These are phyloP conservation scores for Drosophila orosa DNA, from an alignment of 1,140 invertebrate genomes.

Conservation along the genomic window DNA sequence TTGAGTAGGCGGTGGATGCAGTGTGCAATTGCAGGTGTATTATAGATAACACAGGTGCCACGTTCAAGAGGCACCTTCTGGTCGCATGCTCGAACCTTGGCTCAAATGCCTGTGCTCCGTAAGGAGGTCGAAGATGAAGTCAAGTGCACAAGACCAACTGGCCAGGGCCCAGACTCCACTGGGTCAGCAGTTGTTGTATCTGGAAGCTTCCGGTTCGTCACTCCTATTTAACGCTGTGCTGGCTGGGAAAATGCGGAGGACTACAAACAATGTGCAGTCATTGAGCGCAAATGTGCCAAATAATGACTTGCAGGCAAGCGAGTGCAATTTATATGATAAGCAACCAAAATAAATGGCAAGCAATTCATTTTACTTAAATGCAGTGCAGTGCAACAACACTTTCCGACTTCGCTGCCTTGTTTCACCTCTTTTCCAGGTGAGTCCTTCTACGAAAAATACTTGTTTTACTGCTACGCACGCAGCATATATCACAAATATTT, in stretches of 20 bases:
- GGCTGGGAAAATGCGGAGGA: constrained; percentile 32
- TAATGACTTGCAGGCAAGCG: constrained; percentile 76
- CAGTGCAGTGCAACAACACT: constrained; percentile 46
- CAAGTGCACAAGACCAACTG: constrained; percentile 73
- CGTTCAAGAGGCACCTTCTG: constrained; percentile 60
- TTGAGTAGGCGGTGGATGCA: constrained; percentile 24
- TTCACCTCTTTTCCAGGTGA: constrained; percentile 26
- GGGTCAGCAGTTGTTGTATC: constrained; percentile 63
- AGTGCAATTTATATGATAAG: constrained; percentile 82
- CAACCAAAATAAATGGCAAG: constrained; percentile 81
- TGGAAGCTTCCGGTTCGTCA: constrained; percentile 75
- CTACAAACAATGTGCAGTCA: constrained; percentile 73
- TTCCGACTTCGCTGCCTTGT: constrained; percentile 50
- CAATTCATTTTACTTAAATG: constrained; percentile 82
- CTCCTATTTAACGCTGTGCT: constrained; percentile 41
- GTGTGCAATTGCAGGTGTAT: constrained; percentile 18
- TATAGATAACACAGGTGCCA: constrained; percentile 44
- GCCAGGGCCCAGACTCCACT: constrained; percentile 28
- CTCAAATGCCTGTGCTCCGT: neutral
- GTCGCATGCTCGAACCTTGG: constrained; percentile 10
- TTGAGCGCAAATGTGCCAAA: constrained; percentile 81
- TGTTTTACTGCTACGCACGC: constrained; percentile 11
- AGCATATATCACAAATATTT: constrained; percentile 62
- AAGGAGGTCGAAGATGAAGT: constrained; percentile 58
- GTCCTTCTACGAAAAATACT: constrained; percentile 18